These are phyloP conservation scores for Sebastes cheni DNA, from an alignment of 2,797 vertebrate species.

Conservation along the genomic window DNA sequence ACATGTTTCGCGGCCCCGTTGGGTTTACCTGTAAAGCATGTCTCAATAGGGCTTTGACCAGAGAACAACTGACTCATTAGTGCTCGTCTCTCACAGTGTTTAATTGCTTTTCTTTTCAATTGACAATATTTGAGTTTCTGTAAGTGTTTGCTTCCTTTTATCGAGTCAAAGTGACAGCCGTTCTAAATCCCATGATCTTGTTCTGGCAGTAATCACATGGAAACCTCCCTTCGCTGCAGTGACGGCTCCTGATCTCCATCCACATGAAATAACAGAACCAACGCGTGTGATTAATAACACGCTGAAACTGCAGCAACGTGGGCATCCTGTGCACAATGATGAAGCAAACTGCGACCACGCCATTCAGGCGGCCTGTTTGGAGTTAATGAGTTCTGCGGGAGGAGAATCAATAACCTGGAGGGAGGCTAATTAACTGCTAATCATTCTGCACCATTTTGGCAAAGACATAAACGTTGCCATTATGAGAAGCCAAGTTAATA, in stretches of 20 bases:
- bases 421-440: constrained; percentile 77
- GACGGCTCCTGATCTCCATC: background rate
- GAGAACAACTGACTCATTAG: background rate
- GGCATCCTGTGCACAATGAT: background rate
- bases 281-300: background rate
- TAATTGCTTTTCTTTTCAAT: background rate
- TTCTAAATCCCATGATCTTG: background rate
- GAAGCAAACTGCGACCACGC: constrained; percentile 28
- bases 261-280: background rate
- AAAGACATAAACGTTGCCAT: constrained; percentile 66
- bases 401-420: constrained; percentile 76
- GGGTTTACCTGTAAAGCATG: background rate
- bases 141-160: background rate
- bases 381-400: constrained; percentile 58
- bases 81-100: background rate
- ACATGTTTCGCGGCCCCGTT: rapidly evolving
- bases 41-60: background rate
- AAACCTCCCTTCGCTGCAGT: background rate
- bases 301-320: background rate
- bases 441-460: constrained; percentile 72
- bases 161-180: background rate
- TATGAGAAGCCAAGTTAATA: constrained; percentile 71
- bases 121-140: background rate
- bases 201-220: background rate
- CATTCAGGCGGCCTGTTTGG: constrained; percentile 45